Evolutionary conservation across 2,797 vertebrate species (phyloP).

Genomic region (Pseudomugil tenellus): DNA sequence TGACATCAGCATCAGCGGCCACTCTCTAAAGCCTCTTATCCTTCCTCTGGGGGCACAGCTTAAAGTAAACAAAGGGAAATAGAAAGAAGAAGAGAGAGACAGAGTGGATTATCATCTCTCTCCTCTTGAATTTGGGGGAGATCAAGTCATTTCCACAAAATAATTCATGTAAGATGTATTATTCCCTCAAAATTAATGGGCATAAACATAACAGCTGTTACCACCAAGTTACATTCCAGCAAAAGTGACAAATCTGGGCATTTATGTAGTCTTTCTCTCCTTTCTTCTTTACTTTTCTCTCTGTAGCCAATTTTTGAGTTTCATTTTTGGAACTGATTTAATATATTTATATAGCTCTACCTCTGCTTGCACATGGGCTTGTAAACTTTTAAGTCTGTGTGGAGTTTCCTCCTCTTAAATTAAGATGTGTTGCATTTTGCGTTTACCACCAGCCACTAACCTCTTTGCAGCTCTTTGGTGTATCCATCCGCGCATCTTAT

Average conservation of each 20-base stretch:
- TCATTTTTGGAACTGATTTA: constrained; percentile 19
- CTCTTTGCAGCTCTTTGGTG: too few relatives aligned
- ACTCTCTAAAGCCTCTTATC: constrained; percentile 77
- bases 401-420: too few relatives aligned
- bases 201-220: constrained; percentile 65
- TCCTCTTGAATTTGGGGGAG: constrained; percentile 70
- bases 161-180: constrained; percentile 77
- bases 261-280: constrained; percentile 11
- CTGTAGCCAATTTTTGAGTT: constrained; percentile 6
- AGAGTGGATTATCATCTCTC: constrained; percentile 76
- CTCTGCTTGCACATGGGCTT: too few relatives aligned
- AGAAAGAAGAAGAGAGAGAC: constrained; percentile 61
- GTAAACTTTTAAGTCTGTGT: too few relatives aligned
- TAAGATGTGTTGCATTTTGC: too few relatives aligned
- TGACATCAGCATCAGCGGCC: constrained; percentile 71
- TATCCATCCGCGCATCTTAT: too few relatives aligned
- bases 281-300: constrained; percentile 12
- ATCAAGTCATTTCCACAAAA: constrained; percentile 78
- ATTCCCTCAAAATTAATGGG: constrained; percentile 74
- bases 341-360: too few relatives aligned
- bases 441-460: too few relatives aligned
- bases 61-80: constrained; percentile 79
- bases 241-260: constrained; percentile 44
- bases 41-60: constrained; percentile 76
- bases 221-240: constrained; percentile 59